Evolutionary conservation across 2,888 invertebrate genomes (phyloP), one percentile per base, ranked within the genome.

Genomic region (Luperina nickerlii): DNA sequence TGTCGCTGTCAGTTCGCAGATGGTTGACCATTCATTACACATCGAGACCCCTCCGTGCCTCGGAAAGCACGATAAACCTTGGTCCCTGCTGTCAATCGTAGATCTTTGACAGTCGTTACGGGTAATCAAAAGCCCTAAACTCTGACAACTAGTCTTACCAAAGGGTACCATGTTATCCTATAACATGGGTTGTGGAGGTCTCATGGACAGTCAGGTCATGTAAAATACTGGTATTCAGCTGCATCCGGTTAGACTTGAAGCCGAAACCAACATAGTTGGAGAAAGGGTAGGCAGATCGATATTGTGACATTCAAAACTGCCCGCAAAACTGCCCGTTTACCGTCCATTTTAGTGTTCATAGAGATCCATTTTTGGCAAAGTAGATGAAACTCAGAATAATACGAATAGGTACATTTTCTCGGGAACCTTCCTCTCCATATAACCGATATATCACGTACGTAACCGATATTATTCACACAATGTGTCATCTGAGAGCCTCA

Each of bases 391-490:
- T 48, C 18, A 42, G 27, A 65, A 66, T 48, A 78, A 67, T 60
- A 62, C 18, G 18, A 78, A 67, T 60, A 62, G 24, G 18, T n/a
- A 63, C 18, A 65, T 79, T 42, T 32, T 3, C 15, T 20, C 18
- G 18, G 18, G n/a, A 51, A 74, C 45, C 24, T 65, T 78, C 8
- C 20, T 38, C 9, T 38, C 9, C 18, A 20, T 48, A 65, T 24
- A 45, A 32, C 32, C n/a, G 45, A 65, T 48, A 65, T 57, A 57
- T 65, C n/a, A 45, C 38, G 15, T 38, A 42, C 45, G 80, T 76
- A 77, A 80, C 67, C 45, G 32, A 83, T 80, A 77, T 67, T 80
- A 68, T 77, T 77, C 54, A 83, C 42, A 82, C 67, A 83, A 13
- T 45, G 20, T 68, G 83, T 68, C 78, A 83, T 81, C 20, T 51